These are phyloP conservation scores for Nesogale talazaci DNA, from an alignment of 2,113 vertebrate genomes.

Conservation along the genomic window DNA sequence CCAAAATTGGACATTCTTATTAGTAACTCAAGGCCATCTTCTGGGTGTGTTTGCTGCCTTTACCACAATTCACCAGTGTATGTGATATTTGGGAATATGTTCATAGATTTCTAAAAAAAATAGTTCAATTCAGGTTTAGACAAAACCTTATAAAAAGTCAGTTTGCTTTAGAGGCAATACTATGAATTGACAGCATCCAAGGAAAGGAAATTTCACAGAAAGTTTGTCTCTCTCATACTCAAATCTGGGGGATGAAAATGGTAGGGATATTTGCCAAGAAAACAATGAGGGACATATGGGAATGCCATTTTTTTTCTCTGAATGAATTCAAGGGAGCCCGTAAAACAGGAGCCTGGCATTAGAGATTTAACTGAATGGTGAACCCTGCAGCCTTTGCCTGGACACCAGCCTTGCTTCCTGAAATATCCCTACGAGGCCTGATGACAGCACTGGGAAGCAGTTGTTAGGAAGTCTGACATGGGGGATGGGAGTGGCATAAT, in stretches of 20 bases:
- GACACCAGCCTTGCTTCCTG: slow-evolving; percentile 51
- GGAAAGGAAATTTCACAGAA: slow-evolving; percentile 40
- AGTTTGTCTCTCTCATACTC: slow-evolving; percentile 41
- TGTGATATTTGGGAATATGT: slow-evolving; percentile 17
- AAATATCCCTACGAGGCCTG: slow-evolving; percentile 41
- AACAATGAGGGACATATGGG: slow-evolving; percentile 73
- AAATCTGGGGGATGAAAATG: slow-evolving; percentile 35
- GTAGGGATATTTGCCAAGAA: slow-evolving; percentile 63
- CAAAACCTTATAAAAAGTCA: slow-evolving; percentile 17
- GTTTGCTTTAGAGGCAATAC: slow-evolving; percentile 34
- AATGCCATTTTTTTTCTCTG: slow-evolving; percentile 74
- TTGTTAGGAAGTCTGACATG: slow-evolving; percentile 51
- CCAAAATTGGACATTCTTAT: slow-evolving; percentile 39
- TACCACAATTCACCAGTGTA: neutral
- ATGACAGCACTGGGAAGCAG: slow-evolving; percentile 69
- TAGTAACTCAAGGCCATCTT: neutral
- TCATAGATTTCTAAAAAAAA: neutral
- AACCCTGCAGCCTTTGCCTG: slow-evolving; percentile 18
- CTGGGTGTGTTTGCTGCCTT: neutral
- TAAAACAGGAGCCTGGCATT: slow-evolving; percentile 69
- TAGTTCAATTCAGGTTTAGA: slow-evolving; percentile 7
- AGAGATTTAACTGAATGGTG: slow-evolving; percentile 54
- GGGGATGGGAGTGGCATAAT: slow-evolving; percentile 1
- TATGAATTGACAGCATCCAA: slow-evolving; percentile 40
- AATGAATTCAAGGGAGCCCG: slow-evolving; percentile 59